phyloP scores from a whole-genome alignment of 1,140 invertebrate species.

The Brachionus paranguensis region DNA sequence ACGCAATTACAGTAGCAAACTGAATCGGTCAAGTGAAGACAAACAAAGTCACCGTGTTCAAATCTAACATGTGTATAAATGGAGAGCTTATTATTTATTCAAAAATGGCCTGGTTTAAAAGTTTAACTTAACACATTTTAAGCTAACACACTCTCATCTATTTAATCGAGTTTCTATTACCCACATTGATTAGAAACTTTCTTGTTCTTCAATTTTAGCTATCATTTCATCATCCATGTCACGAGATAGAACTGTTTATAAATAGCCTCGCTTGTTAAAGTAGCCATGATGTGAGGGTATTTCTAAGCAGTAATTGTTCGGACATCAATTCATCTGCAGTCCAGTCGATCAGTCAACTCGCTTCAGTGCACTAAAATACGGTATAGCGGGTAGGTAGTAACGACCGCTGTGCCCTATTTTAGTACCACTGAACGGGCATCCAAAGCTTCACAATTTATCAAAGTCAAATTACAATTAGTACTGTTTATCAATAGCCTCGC shows the following conservation, averaged over 20 bases:
- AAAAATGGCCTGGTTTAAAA: neutral
- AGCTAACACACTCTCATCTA: neutral
- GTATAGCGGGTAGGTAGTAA: conserved; percentile 8
- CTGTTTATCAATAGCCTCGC: conserved; percentile 39
- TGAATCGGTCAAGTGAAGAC: neutral
- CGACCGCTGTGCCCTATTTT: conserved; percentile 27
- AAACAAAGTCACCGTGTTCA: neutral
- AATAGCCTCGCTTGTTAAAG: neutral
- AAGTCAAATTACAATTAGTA: neutral
- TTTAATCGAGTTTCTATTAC: neutral
- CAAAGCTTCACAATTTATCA: neutral
- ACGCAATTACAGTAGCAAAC: neutral
- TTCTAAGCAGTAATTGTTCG: neutral
- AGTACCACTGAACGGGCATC: neutral
- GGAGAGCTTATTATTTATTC: neutral
- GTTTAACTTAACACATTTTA: neutral
- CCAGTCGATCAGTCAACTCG: neutral
- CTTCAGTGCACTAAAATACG: conserved; percentile 25
- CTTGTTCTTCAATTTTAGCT: neutral
- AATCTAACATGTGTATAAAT: neutral
- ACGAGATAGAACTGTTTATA: neutral
- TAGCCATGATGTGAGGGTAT: neutral
- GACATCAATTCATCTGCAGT: neutral
- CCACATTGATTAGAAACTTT: neutral
- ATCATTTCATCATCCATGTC: neutral